phyloP scores from a whole-genome alignment of 2,113 vertebrate species.

The Recurvirostra avosetta region DNA sequence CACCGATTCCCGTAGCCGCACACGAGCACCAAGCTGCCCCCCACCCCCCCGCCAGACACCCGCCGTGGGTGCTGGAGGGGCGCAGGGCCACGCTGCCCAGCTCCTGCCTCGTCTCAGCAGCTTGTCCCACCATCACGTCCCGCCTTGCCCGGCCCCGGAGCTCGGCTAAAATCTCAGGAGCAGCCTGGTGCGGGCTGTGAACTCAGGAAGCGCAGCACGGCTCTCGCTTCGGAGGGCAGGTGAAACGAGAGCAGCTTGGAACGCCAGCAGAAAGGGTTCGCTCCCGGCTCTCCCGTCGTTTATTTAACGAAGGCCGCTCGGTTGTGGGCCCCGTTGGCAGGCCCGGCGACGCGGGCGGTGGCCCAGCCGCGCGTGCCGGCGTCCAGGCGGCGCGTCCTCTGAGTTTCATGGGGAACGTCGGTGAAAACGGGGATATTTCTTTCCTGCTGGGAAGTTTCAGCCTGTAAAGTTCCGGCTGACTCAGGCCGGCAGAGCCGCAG shows the following conservation, averaged over 20 bases:
- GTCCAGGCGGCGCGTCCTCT: neutral
- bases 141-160: neutral
- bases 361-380: fast-evolving
- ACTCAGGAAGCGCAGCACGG: neutral
- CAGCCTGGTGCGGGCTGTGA: neutral
- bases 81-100: neutral
- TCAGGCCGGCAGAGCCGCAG: neutral
- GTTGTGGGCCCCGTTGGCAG: fast-evolving
- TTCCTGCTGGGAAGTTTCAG: neutral
- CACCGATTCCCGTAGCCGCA: fast-evolving
- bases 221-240: neutral
- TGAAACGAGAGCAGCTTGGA: neutral
- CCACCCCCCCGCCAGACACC: neutral
- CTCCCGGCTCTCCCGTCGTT: fast-evolving
- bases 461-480: fast-evolving
- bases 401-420: fast-evolving
- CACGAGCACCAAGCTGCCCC: fast-evolving
- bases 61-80: neutral
- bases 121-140: neutral
- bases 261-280: fast-evolving
- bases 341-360: fast-evolving
- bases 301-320: fast-evolving
- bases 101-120: neutral
- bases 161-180: neutral
- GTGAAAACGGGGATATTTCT: fast-evolving